Base-by-base conservation (phyloP, 2,797 vertebrate species). In the Pseudopleuronectes americanus region DNA sequence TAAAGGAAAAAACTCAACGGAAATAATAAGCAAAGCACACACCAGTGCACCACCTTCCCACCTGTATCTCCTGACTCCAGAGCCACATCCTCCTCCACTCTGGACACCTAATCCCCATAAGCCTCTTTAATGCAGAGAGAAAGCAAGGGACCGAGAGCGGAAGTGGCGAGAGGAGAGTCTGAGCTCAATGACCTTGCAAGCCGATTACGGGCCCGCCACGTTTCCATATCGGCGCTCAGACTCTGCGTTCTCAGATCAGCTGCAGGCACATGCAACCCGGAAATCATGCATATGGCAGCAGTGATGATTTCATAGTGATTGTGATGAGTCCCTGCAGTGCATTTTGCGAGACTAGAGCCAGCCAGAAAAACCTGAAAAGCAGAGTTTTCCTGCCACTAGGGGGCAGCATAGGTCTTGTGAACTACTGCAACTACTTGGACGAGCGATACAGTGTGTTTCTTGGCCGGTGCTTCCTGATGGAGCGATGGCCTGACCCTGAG, bases 21-120 rank as follows among this genome's bases (percentile, higher is more conserved):
- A 7, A 13, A 9, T 6, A 12, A 47, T 1, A 47, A 52, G 21
- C 49, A 4, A 22, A 23, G 21, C 21, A 22, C 49, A 23, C 3
- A 23, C 21, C 49, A 6, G 28, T 61, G 19, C 21, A 9, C 19
- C n/a, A 5, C 19, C 9, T 17, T 55, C 26, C 58, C 64, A 79
- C 84, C 77, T 79, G 74, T 71, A 57, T 70, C 70, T 83, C 73
- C 79, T 79, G 63, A 83, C 71, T 83, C 64, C 56, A 68, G 51
- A 57, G 48, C 65, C 70, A 38, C 74, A 68, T 83, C 81, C 63
- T 83, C 77, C 78, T 76, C 71, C 62, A 51, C 62, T 47, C 76
- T 81, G 80, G 72, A 76, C 61, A 79, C 68, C 66, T 90, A 90
- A 92, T 90, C 86, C 80, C 63, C 59, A 75, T 90, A 90, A 92